Evolutionary conservation across 1,140 invertebrate genomes (phyloP), one percentile per base, ranked within the genome.

Genomic region (Drosophila mayri): DNA sequence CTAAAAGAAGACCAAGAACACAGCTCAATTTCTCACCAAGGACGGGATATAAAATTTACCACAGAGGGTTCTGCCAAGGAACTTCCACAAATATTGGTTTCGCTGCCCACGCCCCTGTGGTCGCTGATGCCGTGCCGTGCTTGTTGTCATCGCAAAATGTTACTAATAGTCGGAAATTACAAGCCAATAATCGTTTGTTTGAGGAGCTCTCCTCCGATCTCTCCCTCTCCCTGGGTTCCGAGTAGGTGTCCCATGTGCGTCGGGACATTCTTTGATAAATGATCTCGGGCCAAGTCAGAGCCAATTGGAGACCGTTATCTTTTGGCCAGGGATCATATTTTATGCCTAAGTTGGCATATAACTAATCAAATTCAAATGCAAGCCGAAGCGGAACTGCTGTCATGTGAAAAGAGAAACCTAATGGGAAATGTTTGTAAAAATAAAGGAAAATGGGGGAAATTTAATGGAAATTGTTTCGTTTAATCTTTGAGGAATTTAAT

Each of bases 81-180:
- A 54, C 30, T 10, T 35, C 12, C 22, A 14, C 12, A 30, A 28
- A 35, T 46, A 47, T 55, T 68, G 35, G n/a, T 9, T 41, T 28
- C 25, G 14, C 22, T 12, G 16, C 60, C 70, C 35, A 74, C 57
- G 60, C 30, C 70, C 46, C 49, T 74, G 41, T 22, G 49, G 30
- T 22, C 63, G 54, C 67, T 68, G 60, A 87, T 73, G 83, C 73
- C 71, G 79, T 30, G 79, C 75, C 71, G 79, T 30, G 79, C 75
- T 79, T 68, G 84, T 83, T 87, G 79, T 83, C 79, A 79, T 85
- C 75, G 85, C 85, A 81, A 90, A 88, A 81, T 90, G 75, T 90
- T 90, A 90, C 85, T 90, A 90, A 90, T 90, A 90, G 85, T 85
- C 77, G 60, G 47, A 90, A 90, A 90, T 90, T 90, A 90, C 85